Evolutionary conservation across 2,113 vertebrate genomes (phyloP), one percentile per base, ranked within the genome.

Genomic region (Gavia stellata): DNA sequence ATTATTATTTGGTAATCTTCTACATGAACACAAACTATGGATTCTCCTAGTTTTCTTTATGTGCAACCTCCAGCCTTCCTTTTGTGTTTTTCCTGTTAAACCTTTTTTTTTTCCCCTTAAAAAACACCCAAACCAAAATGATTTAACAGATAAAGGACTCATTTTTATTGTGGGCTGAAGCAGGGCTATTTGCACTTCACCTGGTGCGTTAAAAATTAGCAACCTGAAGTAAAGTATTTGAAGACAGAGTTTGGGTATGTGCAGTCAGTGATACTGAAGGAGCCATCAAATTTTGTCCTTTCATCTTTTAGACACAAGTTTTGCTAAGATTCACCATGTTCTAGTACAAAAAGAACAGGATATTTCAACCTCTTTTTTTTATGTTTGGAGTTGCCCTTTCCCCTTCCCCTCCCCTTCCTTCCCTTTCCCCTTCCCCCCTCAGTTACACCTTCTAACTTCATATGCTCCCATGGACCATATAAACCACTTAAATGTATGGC

Each of bases 51-150:
- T 68, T 82, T 49, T 65, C 25, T 36, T 92, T 66, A 31, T 1
- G 1, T 58, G 4, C 12, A 86, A 16, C 4, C 1, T 81, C 19
- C 20, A 61, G 4, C 6, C 14, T 83, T 63, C 8, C 23, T 66
- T 72, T 55, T 75, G 17, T 45, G 11, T 12, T 74, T 73, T 65
- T 63, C 7, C 3, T 44, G 4, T 52, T 53, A 53, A 70, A 63
- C 1, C 1, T 4, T 10, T 71, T 47, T n/a, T 81, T 38, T 33
- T 49, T 33, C 25, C 1, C 28, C 11, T 31, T 18, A 31, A 47
- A 42, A 5, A 25, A 31, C n/a, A 12, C 4, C 0, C 12, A 6
- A 62, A 0, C 17, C 2, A 70, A 55, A 59, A 24, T 6, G 2
- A 24, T 15, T 42, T 61, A 33, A 53, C 13, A 53, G 16, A 29